phyloP scores from a whole-genome alignment of 2,797 vertebrate species.

The Salarias fasciatus region DNA sequence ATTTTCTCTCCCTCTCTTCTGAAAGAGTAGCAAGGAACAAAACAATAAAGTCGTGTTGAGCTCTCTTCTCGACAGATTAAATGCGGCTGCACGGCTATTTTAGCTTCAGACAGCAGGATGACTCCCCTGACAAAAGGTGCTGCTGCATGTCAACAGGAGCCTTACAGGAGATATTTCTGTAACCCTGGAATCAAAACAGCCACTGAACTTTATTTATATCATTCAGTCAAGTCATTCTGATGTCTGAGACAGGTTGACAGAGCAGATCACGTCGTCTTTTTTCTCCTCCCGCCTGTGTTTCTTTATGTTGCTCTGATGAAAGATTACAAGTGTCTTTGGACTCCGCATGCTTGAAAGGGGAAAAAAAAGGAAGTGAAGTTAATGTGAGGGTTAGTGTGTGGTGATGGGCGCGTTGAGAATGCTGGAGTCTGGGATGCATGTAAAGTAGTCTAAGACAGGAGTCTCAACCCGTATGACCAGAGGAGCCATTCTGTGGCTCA shows the following conservation, averaged over 20 bases:
- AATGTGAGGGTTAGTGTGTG: no score
- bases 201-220: constrained; percentile 21
- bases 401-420: no score
- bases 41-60: constrained; percentile 17
- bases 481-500: no score
- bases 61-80: constrained; percentile 38
- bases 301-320: constrained; percentile 7
- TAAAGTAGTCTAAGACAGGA: no score
- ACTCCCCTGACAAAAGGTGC: constrained; percentile 23
- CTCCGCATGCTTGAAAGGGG: neutral
- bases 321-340: constrained; percentile 17
- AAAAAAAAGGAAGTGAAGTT: no score
- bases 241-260: constrained; percentile 16
- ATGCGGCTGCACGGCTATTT: constrained; percentile 33
- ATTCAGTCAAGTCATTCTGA: constrained; percentile 9
- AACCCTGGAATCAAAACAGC: constrained; percentile 35
- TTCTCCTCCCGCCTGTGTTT: neutral
- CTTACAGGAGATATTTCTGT: constrained; percentile 49
- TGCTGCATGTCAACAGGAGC: constrained; percentile 13
- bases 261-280: constrained; percentile 9
- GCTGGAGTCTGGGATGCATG: no score
- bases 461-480: no score
- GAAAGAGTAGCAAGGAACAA: constrained; percentile 38
- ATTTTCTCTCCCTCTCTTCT: constrained; percentile 2
- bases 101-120: constrained; percentile 25